These are phyloP conservation scores for Campoletis raptor DNA, from an alignment of 2,888 invertebrate species.

Conservation along the genomic window DNA sequence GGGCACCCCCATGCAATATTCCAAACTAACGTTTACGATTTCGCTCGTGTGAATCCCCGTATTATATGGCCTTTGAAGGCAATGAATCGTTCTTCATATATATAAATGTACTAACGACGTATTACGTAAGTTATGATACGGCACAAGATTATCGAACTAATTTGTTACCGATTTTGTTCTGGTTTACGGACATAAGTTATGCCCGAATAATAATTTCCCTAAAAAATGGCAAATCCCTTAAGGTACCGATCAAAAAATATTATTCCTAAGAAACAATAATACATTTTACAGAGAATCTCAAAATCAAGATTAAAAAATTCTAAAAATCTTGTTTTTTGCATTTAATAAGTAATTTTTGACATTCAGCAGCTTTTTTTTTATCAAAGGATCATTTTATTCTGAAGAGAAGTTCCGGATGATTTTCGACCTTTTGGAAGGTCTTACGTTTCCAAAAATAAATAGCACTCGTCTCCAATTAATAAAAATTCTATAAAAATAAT, in stretches of 20 bases:
- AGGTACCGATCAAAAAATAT: not conserved
- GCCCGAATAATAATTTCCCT: not conserved
- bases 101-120: not conserved
- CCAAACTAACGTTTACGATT: slow-evolving; percentile 77
- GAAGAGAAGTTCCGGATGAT: no score
- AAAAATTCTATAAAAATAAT: not conserved
- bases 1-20: slow-evolving; percentile 81
- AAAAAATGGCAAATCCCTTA: not conserved
- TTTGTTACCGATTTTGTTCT: not conserved
- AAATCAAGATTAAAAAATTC: not conserved
- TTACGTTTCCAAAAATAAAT: no score
- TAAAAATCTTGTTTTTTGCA: no score
- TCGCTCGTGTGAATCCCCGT: slow-evolving; percentile 32
- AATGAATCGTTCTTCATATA: slow-evolving; percentile 29
- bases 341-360: no score
- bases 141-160: not conserved
- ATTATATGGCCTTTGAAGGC: slow-evolving; percentile 28
- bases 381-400: not conserved
- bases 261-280: not conserved
- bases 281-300: not conserved
- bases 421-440: no score
- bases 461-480: not conserved
- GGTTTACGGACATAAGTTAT: not conserved
- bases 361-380: no score
- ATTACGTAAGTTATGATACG: slow-evolving; percentile 1